Percentiles rank a stretch among this genome's conserved stretches.
These are phyloP conservation scores for Zaprionus davidi DNA, from an alignment of 1,140 invertebrate species.

Conservation along the genomic window DNA sequence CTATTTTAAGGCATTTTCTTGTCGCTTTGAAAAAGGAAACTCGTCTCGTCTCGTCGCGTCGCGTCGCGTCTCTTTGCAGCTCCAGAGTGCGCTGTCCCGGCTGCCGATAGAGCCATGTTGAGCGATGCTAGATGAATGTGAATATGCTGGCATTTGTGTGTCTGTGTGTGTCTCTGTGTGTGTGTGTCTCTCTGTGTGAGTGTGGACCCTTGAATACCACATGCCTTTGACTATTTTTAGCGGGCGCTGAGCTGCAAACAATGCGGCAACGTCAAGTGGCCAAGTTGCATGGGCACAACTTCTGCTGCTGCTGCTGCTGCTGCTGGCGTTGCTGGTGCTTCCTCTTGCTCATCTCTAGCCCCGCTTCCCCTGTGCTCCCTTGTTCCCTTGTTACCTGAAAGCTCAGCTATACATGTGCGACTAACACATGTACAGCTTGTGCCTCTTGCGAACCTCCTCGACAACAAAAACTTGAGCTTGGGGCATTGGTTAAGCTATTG, in stretches of 20 bases:
- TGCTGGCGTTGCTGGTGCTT: not conserved
- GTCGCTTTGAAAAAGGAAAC: constrained; percentile 40
- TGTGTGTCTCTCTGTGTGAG: constrained; percentile 16
- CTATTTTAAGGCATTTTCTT: constrained; percentile 46
- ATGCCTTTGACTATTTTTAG: constrained; percentile 51
- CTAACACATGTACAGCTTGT: constrained; percentile 5
- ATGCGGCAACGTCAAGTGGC: constrained; percentile 51
- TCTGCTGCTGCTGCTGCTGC: not conserved
- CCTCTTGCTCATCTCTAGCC: not conserved
- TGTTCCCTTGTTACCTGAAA: not conserved
- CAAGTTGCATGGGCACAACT: constrained; percentile 14
- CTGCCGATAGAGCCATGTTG: constrained; percentile 30
- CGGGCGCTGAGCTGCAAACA: constrained; percentile 49
- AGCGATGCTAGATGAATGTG: constrained; percentile 28
- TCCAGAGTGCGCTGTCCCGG: not conserved
- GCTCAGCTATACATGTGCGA: not conserved
- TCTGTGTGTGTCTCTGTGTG: not conserved
- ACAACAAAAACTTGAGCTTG: constrained; percentile 32
- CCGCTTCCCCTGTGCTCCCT: not conserved
- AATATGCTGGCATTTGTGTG: not conserved
- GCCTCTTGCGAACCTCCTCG: not conserved
- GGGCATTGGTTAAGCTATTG: constrained; percentile 19
- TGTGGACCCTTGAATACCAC: constrained; percentile 45
- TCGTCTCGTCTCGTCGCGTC: constrained; percentile 28
- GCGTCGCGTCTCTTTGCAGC: constrained; percentile 13